A percentile compares a stretch with the other conserved stretches of the same genome.
These are phyloP conservation scores for Parauchenoglanis ngamensis DNA, from an alignment of 2,797 vertebrate species.

Conservation along the genomic window DNA sequence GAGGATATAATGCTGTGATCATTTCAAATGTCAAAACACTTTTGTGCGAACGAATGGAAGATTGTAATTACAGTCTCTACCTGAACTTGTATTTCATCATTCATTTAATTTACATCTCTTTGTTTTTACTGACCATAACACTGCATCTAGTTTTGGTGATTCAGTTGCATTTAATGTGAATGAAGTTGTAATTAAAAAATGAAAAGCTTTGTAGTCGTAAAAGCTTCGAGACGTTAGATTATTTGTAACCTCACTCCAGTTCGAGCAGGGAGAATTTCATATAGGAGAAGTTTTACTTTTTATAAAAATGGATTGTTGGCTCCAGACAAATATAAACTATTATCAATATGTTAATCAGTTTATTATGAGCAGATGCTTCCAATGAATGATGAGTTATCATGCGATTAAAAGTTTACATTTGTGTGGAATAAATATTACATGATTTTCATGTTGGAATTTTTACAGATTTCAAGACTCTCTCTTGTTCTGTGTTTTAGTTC, in stretches of 20 bases:
- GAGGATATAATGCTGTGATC: background rate
- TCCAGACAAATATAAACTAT: background rate
- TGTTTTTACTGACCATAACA: background rate
- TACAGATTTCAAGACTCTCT: background rate
- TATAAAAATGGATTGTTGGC: background rate
- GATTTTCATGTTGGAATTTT: background rate
- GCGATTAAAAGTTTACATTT: background rate
- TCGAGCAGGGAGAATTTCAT: background rate
- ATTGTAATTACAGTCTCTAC: constrained; percentile 13
- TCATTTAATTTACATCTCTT: background rate
- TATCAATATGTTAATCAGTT: background rate
- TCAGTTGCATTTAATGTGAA: background rate
- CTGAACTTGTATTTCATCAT: background rate
- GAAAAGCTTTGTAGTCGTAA: background rate
- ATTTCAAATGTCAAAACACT: constrained; percentile 4
- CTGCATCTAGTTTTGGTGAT: background rate
- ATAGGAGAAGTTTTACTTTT: background rate
- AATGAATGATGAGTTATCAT: background rate
- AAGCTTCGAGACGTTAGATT: too few relatives aligned
- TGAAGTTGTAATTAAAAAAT: background rate
- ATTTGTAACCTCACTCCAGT: background rate
- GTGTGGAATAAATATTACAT: background rate
- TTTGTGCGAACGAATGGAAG: background rate
- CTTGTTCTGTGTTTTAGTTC: background rate
- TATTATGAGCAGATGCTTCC: background rate